A percentile compares a stretch with the other conserved stretches of the same genome.
phyloP scores from a whole-genome alignment of 1,140 invertebrate genomes.

The Drosophila guanche region DNA sequence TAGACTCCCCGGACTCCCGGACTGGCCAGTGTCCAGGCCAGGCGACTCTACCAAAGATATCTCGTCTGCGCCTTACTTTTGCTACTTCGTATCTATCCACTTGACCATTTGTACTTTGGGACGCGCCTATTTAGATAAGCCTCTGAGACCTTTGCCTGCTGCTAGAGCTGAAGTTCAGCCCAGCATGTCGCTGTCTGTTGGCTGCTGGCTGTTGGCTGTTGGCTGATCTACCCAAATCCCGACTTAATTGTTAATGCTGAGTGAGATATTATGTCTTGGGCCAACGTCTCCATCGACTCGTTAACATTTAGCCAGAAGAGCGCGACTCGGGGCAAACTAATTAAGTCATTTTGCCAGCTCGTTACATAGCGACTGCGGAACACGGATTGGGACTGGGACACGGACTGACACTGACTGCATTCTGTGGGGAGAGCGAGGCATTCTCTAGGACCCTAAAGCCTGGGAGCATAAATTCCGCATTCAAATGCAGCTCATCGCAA shows the following conservation, averaged over 20 bases:
- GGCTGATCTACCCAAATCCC: slow-evolving; percentile 35
- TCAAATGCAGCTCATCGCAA: slow-evolving; percentile 54
- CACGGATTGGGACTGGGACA: too few relatives aligned
- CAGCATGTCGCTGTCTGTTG: slow-evolving; percentile 20
- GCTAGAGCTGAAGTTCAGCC: slow-evolving; percentile 9
- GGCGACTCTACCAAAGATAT: background rate
- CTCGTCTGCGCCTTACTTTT: too few relatives aligned
- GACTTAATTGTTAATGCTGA: slow-evolving; percentile 53
- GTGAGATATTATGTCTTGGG: slow-evolving; percentile 51
- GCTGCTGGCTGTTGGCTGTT: slow-evolving; percentile 3
- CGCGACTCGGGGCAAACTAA: slow-evolving; percentile 44
- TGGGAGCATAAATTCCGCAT: slow-evolving; percentile 64
- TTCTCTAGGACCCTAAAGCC: slow-evolving; percentile 28
- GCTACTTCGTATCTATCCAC: slow-evolving; percentile 50
- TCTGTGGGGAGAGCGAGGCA: background rate
- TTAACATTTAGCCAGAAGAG: slow-evolving; percentile 54
- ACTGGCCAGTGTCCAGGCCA: background rate
- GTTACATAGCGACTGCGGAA: slow-evolving; percentile 44
- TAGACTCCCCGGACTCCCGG: slow-evolving; percentile 56
- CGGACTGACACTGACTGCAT: too few relatives aligned
- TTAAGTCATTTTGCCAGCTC: slow-evolving; percentile 80
- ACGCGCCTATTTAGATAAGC: slow-evolving; percentile 80
- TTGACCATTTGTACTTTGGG: slow-evolving; percentile 79
- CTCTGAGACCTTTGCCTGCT: slow-evolving; percentile 1
- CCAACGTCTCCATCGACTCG: slow-evolving; percentile 11